Percentiles rank a stretch among this genome's conserved stretches.
These are phyloP conservation scores for Echinarachnius parma DNA, from an alignment of 53 echinoderm and acorn worm genomes.

Conservation along the genomic window DNA sequence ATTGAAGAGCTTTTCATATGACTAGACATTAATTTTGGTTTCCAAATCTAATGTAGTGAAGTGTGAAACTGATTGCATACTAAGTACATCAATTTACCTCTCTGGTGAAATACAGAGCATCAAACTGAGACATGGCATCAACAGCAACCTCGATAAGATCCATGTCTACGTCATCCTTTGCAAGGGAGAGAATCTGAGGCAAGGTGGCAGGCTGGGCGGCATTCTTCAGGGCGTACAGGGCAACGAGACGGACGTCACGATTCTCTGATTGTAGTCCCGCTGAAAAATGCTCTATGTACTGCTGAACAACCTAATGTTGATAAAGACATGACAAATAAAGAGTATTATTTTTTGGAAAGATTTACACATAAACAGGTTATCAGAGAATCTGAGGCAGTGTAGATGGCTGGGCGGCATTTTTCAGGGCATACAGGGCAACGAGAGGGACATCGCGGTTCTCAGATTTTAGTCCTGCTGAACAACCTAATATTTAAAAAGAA, in stretches of 20 bases:
- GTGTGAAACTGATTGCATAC: too few species aligned
- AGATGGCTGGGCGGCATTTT: constrained; percentile 68
- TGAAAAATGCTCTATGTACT: constrained; percentile 54
- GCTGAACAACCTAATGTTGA: constrained; percentile 54
- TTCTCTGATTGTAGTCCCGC: constrained; percentile 66
- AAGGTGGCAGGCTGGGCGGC: constrained; percentile 63
- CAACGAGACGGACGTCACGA: constrained; percentile 53
- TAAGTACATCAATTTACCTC: too few species aligned
- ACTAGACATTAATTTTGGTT: too few species aligned
- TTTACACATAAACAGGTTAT: too few species aligned
- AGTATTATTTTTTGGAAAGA: too few species aligned
- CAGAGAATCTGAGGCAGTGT: too few species aligned
- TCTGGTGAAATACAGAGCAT: constrained; percentile 62
- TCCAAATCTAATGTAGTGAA: too few species aligned
- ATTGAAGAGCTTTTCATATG: too few species aligned
- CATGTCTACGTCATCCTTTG: constrained; percentile 62
- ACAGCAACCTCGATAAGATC: constrained; percentile 71
- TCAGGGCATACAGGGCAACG: constrained; percentile 75
- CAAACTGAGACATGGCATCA: constrained; percentile 73
- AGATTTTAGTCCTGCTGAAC: constrained; percentile 58
- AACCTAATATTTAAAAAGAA: too few species aligned
- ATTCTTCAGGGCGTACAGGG: constrained; percentile 85
- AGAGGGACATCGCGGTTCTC: constrained; percentile 60
- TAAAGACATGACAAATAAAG: too few species aligned
- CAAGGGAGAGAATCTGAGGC: constrained; percentile 51